phyloP scores from a whole-genome alignment of 2,888 invertebrate genomes.

The Pristionchus entomophagus region DNA sequence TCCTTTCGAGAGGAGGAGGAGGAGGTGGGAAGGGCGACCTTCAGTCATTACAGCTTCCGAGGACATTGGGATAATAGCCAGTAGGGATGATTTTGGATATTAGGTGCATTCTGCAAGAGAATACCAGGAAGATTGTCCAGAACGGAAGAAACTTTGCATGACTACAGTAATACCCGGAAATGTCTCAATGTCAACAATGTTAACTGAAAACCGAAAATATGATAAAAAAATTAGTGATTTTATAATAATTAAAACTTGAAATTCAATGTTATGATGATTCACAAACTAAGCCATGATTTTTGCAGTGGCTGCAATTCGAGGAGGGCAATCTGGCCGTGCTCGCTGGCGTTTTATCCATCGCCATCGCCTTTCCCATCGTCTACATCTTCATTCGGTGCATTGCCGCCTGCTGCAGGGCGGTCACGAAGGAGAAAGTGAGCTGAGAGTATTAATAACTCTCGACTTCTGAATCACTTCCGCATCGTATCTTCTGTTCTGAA shows the following conservation, averaged over 20 bases:
- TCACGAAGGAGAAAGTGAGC: slow-evolving; percentile 33
- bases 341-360: slow-evolving; percentile 60
- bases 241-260: no score
- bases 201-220: no score
- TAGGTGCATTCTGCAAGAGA: neutral
- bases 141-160: no score
- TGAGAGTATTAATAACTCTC: no score
- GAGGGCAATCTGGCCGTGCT: slow-evolving; percentile 67
- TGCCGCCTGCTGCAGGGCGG: slow-evolving; percentile 42
- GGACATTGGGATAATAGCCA: slow-evolving; percentile 13
- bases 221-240: no score
- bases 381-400: slow-evolving; percentile 69
- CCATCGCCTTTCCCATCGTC: slow-evolving; percentile 67
- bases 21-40: neutral
- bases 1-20: neutral
- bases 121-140: no score
- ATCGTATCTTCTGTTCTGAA: no score
- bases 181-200: no score
- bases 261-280: no score
- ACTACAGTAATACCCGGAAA: no score
- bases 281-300: no score
- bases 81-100: neutral
- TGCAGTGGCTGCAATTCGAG: slow-evolving; percentile 73
- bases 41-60: slow-evolving; percentile 21
- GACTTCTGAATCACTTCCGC: no score